Evolutionary conservation across 2,113 vertebrate species (phyloP), one percentile per base, ranked within the genome.

Genomic region (Microtus ochrogaster): DNA sequence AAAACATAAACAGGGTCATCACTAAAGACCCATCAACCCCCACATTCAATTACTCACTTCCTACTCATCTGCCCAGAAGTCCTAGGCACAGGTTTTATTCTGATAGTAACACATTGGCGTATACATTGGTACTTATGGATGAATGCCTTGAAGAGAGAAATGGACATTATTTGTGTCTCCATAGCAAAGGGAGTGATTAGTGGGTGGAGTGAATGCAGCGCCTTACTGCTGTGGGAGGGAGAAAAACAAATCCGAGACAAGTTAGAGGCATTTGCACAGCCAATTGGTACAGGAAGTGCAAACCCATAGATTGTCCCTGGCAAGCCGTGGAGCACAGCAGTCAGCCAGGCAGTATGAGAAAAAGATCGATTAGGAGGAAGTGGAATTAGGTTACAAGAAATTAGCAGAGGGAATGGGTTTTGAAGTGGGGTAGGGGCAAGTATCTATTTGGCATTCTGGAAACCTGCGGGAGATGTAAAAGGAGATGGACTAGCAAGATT

Each of bases 361-460:
- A 88, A 91, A 89, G 68, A 66, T 26, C 74, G n/a, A 41, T 61
- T 92, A 58, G 76, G 47, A 96, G n/a, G n/a, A 91, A 94, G 26
- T 55, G 2, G 41, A 87, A 92, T 77, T 89, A 70, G 39, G 33
- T 79, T 93, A 76, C 16, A 96, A 83, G 87, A 96, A 95, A 94
- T 94, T 93, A 93, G 24, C 65, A 88, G 73, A 74, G 7, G 10
- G 28, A 82, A 39, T 89, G 17, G 49, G 12, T 70, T 63, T 44
- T 78, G 36, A 93, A 94, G 70, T 70, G 58, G 10, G 55, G 52
- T 17, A 28, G 66, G 19, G 68, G 70, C 26, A 91, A 61, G 66
- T 91, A 17, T 63, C 65, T n/a, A 49, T 65, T 77, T 73, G 95
- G 19, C 30, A 96, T 97, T 96, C 90, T 92, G 79, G 82, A 92